These are phyloP conservation scores for Embiotoca jacksoni DNA, from an alignment of 2,113 vertebrate genomes.

Conservation along the genomic window DNA sequence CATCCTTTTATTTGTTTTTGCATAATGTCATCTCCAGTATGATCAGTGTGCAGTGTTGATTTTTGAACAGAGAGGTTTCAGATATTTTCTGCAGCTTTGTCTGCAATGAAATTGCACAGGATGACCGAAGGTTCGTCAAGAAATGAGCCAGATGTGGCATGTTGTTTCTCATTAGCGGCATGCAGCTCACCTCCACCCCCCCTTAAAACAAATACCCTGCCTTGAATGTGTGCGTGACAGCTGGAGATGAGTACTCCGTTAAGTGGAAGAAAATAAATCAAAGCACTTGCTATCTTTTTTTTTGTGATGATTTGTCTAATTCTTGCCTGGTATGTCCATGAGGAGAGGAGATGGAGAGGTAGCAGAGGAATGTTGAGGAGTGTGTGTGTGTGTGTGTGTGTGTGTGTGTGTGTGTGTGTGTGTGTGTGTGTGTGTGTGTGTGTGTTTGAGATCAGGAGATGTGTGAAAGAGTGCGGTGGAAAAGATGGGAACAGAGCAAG, in stretches of 20 bases:
- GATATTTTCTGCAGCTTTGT: conserved; percentile 1
- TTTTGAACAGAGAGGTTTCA: neutral
- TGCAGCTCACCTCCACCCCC: conserved; percentile 33
- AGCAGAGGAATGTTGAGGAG: conserved; percentile 24
- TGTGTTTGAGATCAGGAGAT: conserved; percentile 1
- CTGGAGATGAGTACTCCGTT: conserved; percentile 67
- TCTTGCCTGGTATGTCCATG: conserved; percentile 49
- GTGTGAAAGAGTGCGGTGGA: conserved; percentile 4
- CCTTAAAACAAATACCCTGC: conserved; percentile 57
- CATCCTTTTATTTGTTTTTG: neutral
- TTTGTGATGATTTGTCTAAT: conserved; percentile 72
- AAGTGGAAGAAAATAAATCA: conserved; percentile 74
- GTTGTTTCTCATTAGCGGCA: conserved; percentile 64
- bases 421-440: conserved; percentile 9
- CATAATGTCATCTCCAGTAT: neutral
- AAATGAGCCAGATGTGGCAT: conserved; percentile 60
- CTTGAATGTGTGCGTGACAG: conserved; percentile 54
- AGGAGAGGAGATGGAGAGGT: conserved; percentile 9
- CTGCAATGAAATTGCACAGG: conserved; percentile 11
- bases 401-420: too few species aligned
- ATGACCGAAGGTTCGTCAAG: conserved; percentile 48
- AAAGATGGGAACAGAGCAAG: conserved; percentile 34
- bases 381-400: neutral
- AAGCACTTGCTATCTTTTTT: conserved; percentile 66
- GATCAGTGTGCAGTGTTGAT: neutral